These are phyloP conservation scores for Coenonympha arcania DNA, from an alignment of 2,888 invertebrate species.

Conservation along the genomic window DNA sequence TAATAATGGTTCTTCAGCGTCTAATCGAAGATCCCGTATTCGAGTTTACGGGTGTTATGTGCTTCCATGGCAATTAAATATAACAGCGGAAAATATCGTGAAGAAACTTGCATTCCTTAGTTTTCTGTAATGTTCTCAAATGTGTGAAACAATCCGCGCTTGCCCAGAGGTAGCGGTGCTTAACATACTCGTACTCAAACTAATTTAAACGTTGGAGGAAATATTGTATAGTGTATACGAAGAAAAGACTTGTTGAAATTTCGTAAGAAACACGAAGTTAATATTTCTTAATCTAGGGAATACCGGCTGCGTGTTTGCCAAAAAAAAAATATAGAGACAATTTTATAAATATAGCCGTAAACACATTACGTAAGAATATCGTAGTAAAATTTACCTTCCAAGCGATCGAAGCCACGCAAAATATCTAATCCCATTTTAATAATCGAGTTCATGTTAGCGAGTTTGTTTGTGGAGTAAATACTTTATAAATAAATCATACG, in stretches of 20 bases:
- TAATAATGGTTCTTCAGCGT: no score
- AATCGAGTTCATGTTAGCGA: constrained; percentile 26
- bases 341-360: constrained; percentile 5
- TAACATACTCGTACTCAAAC: no score
- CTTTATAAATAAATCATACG: constrained; percentile 30
- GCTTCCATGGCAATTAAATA: no score
- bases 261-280: not conserved
- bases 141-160: no score
- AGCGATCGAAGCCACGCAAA: constrained; percentile 26
- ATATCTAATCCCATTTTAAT: constrained; percentile 25
- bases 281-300: constrained; percentile 1
- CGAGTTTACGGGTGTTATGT: no score
- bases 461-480: constrained; percentile 23
- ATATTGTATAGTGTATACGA: no score
- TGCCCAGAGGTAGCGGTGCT: no score
- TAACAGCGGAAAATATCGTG: no score
- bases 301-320: constrained; percentile 4
- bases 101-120: no score
- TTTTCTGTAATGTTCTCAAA: no score
- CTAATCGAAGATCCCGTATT: no score
- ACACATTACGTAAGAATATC: constrained; percentile 20
- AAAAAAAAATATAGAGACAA: constrained; percentile 10
- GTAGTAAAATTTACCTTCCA: constrained; percentile 29
- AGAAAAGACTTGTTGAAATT: not conserved
- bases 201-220: no score